These are phyloP conservation scores for Drosophila kuntzei DNA, from an alignment of 2,888 invertebrate genomes.

Conservation along the genomic window DNA sequence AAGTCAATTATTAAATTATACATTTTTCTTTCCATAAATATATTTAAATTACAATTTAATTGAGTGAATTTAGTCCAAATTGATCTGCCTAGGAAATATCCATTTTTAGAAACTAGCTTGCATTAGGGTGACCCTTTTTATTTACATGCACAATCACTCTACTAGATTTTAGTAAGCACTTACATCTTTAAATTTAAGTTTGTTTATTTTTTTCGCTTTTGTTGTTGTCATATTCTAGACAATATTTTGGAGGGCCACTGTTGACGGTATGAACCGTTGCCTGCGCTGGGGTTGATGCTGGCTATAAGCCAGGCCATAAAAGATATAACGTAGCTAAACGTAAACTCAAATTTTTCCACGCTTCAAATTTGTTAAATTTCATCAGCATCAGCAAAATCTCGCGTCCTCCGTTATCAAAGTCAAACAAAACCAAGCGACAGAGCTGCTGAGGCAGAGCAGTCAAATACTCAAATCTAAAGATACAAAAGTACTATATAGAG, in stretches of 20 bases:
- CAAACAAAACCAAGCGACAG: constrained; percentile 50
- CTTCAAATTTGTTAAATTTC: constrained; percentile 66
- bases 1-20: too few species aligned
- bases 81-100: too few species aligned
- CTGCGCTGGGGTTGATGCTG: constrained; percentile 3
- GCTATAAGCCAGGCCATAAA: constrained; percentile 54
- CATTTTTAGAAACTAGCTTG: neutral
- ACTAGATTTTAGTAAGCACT: neutral
- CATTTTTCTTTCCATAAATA: too few species aligned
- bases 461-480: constrained; percentile 22
- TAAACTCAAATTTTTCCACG: constrained; percentile 71
- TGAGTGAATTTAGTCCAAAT: too few species aligned
- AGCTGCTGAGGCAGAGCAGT: constrained; percentile 2
- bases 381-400: constrained; percentile 58
- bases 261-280: neutral
- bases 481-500: constrained; percentile 9
- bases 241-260: constrained; percentile 4
- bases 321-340: constrained; percentile 58
- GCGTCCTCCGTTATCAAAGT: constrained; percentile 56
- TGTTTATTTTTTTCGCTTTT: neutral
- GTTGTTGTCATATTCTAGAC: neutral
- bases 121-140: neutral
- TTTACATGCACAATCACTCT: neutral
- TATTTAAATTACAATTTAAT: too few species aligned
- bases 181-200: constrained; percentile 2